Percentiles rank a stretch among this genome's conserved stretches.
phyloP scores from a whole-genome alignment of 2,113 vertebrate genomes.

The Neolamprologus tretocephalus region DNA sequence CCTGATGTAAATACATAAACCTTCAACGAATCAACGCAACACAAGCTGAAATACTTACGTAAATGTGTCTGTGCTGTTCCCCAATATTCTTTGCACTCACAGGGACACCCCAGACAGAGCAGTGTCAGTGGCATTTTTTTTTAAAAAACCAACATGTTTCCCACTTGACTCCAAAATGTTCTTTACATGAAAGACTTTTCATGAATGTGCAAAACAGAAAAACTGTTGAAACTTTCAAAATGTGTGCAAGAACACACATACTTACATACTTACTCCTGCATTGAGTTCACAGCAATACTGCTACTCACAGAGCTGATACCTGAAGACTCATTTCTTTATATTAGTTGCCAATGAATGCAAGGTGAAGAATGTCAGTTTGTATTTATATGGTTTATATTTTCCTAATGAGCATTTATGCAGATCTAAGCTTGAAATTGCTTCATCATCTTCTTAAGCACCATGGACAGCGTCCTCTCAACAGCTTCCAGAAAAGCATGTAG shows the following conservation, averaged over 20 bases:
- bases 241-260: background rate
- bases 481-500: background rate
- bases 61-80: background rate
- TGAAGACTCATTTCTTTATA: background rate
- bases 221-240: background rate
- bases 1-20: background rate
- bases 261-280: background rate
- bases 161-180: background rate
- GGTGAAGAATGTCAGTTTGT: background rate
- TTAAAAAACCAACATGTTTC: fast-evolving
- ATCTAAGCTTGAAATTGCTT: background rate
- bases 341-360: background rate
- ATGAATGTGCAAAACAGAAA: background rate
- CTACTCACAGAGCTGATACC: background rate
- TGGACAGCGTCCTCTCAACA: background rate
- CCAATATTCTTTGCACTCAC: background rate
- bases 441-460: background rate
- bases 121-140: background rate
- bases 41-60: background rate
- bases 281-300: background rate
- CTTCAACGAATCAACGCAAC: background rate
- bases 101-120: background rate
- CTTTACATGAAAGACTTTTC: background rate
- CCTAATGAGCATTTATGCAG: background rate
- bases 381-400: background rate